Evolutionary conservation across 2,888 invertebrate genomes (phyloP).

Genomic region (Chalcis sispes): DNA sequence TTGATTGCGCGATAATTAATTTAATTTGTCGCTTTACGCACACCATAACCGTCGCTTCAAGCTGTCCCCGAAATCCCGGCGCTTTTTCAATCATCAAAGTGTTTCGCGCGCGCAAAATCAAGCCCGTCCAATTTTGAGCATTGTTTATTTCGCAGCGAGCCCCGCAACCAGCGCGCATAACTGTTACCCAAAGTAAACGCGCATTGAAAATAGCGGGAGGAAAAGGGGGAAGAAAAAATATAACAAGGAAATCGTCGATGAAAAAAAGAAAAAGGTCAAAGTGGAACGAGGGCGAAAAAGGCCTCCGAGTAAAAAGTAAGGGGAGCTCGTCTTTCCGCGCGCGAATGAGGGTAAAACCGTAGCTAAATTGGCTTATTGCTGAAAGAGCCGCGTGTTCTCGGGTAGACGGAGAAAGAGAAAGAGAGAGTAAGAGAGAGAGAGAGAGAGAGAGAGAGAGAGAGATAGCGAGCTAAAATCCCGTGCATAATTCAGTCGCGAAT

Average conservation of each 20-base stretch:
- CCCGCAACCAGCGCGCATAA: background rate
- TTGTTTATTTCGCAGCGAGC: background rate
- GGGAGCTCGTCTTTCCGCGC: background rate
- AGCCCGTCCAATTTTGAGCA: slow-evolving; percentile 21
- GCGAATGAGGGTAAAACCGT: background rate
- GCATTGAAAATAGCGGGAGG: too few species aligned
- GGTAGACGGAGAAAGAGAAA: background rate
- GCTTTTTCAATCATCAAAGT: slow-evolving; percentile 20
- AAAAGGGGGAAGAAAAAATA: too few species aligned
- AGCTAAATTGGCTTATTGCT: slow-evolving; percentile 32
- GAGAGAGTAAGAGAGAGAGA: background rate
- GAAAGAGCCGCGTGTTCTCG: slow-evolving; percentile 22
- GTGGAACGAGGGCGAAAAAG: background rate
- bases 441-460: slow-evolving; percentile 18
- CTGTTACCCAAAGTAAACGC: background rate
- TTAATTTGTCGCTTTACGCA: slow-evolving; percentile 19
- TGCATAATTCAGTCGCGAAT: slow-evolving; percentile 52
- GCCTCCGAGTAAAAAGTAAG: slow-evolving; percentile 23
- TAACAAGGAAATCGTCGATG: slow-evolving; percentile 28
- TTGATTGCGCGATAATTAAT: slow-evolving; percentile 5
- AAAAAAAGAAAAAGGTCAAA: background rate
- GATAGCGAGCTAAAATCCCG: slow-evolving; percentile 11
- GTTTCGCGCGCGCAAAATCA: slow-evolving; percentile 17
- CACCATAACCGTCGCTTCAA: background rate
- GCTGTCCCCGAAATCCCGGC: background rate